Percentiles rank a stretch among this genome's conserved stretches.
These are phyloP conservation scores for Drosophila longiperda DNA, from an alignment of 2,888 invertebrate genomes.

Conservation along the genomic window DNA sequence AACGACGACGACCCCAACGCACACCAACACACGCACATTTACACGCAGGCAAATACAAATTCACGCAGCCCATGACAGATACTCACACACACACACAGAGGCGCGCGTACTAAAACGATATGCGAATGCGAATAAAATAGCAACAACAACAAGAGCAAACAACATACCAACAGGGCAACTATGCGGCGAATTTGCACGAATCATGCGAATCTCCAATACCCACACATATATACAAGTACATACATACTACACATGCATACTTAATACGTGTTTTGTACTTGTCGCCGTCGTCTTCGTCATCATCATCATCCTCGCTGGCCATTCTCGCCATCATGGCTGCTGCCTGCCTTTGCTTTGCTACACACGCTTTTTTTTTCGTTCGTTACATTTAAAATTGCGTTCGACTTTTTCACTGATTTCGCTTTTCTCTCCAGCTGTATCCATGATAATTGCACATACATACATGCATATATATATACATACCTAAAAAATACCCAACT, in stretches of 20 bases:
- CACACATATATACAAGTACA: constrained; percentile 15
- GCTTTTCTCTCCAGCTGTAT: neutral
- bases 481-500: constrained; percentile 15
- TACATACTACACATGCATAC: constrained; percentile 50
- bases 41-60: constrained; percentile 35
- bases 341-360: constrained; percentile 19
- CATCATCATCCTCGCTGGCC: constrained; percentile 59
- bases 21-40: constrained; percentile 46
- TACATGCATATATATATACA: neutral
- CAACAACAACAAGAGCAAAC: constrained; percentile 60
- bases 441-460: constrained; percentile 2
- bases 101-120: constrained; percentile 65
- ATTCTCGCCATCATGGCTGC: constrained; percentile 64
- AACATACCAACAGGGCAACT: constrained; percentile 66
- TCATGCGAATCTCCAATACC: constrained; percentile 81
- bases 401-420: constrained; percentile 22
- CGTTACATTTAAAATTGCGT: constrained; percentile 49
- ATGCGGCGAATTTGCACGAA: constrained; percentile 81
- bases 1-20: constrained; percentile 66
- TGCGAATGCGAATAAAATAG: constrained; percentile 80
- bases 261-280: constrained; percentile 81
- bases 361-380: constrained; percentile 46
- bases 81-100: constrained; percentile 38
- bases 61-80: constrained; percentile 42
- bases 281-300: constrained; percentile 75